A percentile compares a stretch with the other conserved stretches of the same genome.
phyloP scores from a whole-genome alignment of 2,888 invertebrate species.

The Hemistola chrysoprasaria region DNA sequence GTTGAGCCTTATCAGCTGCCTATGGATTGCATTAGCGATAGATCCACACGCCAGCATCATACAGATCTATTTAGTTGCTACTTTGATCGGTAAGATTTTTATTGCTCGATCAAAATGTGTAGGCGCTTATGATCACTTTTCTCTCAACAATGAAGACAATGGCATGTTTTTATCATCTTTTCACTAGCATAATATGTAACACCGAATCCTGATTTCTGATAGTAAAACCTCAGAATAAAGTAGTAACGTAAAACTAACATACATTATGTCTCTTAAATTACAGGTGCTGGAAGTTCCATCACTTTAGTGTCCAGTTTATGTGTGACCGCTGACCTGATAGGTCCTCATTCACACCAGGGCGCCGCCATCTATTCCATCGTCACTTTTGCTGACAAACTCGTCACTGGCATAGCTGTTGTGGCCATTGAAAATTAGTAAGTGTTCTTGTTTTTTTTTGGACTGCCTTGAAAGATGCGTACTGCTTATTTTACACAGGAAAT shows the following conservation, averaged over 20 bases:
- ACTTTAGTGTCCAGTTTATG: conserved; percentile 94
- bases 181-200: no score
- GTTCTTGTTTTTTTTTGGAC: not conserved
- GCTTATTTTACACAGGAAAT: no score
- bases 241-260: no score
- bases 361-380: conserved; percentile 96
- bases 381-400: conserved; percentile 95
- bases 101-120: not conserved
- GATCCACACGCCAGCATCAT: conserved; percentile 72
- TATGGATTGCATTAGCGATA: conserved; percentile 82
- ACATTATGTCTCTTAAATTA: conserved; percentile 22
- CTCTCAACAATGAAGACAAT: no score
- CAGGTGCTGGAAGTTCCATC: conserved; percentile 91
- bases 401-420: conserved; percentile 94
- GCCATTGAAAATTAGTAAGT: conserved; percentile 90
- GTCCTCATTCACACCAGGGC: conserved; percentile 91
- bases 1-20: conserved; percentile 83
- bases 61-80: conserved; percentile 82
- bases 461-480: not conserved
- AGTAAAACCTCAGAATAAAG: no score
- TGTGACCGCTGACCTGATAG: conserved; percentile 94
- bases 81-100: conserved; percentile 71
- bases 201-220: no score
- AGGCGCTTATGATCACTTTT: no score
- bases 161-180: no score